Evolutionary conservation across 2,888 invertebrate species (phyloP).

Genomic region (Athetis lepigone): DNA sequence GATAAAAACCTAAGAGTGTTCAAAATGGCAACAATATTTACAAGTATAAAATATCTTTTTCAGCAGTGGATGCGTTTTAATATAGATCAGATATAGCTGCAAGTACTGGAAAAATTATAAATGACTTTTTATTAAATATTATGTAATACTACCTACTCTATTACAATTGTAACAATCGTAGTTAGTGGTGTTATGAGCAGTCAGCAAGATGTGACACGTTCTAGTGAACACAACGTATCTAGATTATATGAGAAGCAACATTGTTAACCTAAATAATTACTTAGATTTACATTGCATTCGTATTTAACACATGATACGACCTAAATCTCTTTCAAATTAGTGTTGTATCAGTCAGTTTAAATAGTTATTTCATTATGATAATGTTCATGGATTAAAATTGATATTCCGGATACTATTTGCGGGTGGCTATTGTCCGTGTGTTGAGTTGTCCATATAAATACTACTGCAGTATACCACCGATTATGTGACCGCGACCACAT

Average conservation of each 20-base stretch:
- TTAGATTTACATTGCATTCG: constrained; percentile 2
- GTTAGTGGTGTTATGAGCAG: constrained; percentile 37
- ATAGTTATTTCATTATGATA: background rate
- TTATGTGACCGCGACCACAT: too few species aligned
- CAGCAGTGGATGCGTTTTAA: background rate
- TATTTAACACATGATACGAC: background rate
- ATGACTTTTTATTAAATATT: background rate
- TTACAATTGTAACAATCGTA: constrained; percentile 31
- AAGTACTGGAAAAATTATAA: too few species aligned
- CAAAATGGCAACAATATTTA: background rate
- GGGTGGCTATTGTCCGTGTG: too few species aligned
- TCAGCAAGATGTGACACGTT: constrained; percentile 57
- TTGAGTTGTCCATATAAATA: too few species aligned
- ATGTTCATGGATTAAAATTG: too few species aligned
- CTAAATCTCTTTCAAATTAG: background rate
- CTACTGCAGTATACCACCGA: too few species aligned
- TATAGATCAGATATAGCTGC: background rate
- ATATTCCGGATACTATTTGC: too few species aligned
- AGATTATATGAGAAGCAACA: constrained; percentile 24
- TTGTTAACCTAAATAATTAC: constrained; percentile 30
- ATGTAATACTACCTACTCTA: constrained; percentile 22
- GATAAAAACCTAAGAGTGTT: background rate
- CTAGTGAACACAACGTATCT: constrained; percentile 45
- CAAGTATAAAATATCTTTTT: background rate
- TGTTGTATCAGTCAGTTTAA: background rate